These are phyloP conservation scores for Nasonia oneida DNA, from an alignment of 2,888 invertebrate species.

Conservation along the genomic window DNA sequence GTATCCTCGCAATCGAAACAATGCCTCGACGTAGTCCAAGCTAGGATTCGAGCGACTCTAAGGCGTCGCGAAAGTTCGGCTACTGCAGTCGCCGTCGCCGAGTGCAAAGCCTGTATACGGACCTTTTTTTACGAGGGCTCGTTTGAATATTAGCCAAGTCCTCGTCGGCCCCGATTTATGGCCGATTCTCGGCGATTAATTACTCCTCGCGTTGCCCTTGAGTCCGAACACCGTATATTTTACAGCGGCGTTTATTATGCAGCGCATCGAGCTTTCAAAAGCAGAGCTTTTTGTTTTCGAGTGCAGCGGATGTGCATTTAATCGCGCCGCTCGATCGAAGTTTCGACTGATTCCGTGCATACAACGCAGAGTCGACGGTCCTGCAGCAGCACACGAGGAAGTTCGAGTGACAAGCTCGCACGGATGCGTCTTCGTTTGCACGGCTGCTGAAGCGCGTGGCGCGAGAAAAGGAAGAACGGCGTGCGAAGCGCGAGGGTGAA, in stretches of 20 bases:
- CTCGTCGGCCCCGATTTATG: background rate
- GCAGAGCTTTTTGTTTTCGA: constrained; percentile 21
- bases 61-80: constrained; percentile 45
- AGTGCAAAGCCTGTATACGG: no score
- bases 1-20: constrained; percentile 54
- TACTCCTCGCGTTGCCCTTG: no score
- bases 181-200: background rate
- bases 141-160: constrained; percentile 41
- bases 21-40: constrained; percentile 34
- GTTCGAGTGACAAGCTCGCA: constrained; percentile 69
- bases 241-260: no score
- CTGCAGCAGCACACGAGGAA: constrained; percentile 59
- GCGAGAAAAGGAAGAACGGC: constrained; percentile 52
- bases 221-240: no score
- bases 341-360: constrained; percentile 33
- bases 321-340: constrained; percentile 39
- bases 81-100: background rate
- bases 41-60: constrained; percentile 35
- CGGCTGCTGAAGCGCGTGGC: constrained; percentile 54
- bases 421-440: constrained; percentile 55
- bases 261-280: background rate
- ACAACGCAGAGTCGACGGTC: background rate
- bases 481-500: constrained; percentile 37
- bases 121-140: constrained; percentile 4
- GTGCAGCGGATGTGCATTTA: constrained; percentile 8